These are phyloP conservation scores for Lithophane socia DNA, from an alignment of 2,888 invertebrate species.

Conservation along the genomic window DNA sequence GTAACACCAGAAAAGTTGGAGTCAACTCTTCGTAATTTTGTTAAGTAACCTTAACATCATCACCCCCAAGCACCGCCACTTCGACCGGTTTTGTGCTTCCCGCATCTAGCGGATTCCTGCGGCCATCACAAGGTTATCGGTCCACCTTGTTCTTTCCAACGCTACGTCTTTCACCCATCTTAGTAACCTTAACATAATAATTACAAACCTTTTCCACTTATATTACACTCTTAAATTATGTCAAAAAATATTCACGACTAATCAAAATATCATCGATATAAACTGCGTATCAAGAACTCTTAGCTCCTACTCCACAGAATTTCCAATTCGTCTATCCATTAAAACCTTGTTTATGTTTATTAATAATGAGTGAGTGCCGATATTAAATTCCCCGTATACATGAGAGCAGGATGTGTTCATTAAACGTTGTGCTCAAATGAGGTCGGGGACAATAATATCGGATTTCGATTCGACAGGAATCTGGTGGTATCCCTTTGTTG, in stretches of 20 bases:
- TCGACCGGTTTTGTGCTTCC: too few relatives aligned
- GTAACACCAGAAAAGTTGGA: neutral
- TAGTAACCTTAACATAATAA: too few relatives aligned
- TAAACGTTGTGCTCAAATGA: slow-evolving; percentile 34
- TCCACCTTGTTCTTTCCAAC: too few relatives aligned
- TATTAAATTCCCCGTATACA: slow-evolving; percentile 45
- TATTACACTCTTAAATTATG: neutral
- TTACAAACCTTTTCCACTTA: neutral
- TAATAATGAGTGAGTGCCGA: slow-evolving; percentile 21
- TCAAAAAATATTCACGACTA: neutral
- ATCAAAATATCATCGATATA: neutral
- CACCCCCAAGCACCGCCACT: too few relatives aligned
- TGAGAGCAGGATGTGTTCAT: slow-evolving; percentile 28
- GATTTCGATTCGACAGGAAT: neutral
- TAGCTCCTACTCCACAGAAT: neutral
- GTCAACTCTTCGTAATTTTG: neutral
- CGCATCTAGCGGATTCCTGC: too few relatives aligned
- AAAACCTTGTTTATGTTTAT: slow-evolving; percentile 18
- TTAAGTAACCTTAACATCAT: neutral
- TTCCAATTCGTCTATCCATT: slow-evolving; percentile 21
- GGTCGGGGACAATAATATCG: neutral
- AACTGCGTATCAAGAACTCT: neutral
- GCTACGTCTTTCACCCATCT: too few relatives aligned
- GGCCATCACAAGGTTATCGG: too few relatives aligned
- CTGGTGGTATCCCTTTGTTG: neutral